Percentiles rank a stretch among this genome's conserved stretches.
Conservation (phyloP, 2,888 invertebrate species). For the Elgonia sp. region DNA sequence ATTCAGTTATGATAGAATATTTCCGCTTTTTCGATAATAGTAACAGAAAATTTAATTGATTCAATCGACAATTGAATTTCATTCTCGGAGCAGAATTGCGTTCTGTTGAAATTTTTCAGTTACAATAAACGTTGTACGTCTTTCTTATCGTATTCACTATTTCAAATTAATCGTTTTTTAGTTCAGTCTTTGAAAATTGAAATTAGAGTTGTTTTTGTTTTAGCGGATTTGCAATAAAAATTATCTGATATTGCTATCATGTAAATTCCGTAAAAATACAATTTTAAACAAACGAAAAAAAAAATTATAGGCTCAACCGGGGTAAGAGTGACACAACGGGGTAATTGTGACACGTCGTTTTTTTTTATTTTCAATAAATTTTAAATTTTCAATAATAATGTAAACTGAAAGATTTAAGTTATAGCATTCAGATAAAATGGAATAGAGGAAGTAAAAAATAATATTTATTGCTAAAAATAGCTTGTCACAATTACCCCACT, state of each 20-base stretch:
- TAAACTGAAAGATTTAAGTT: too few relatives aligned
- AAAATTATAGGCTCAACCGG: too few relatives aligned
- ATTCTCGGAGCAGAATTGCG: constrained; percentile 12
- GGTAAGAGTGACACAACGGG: too few relatives aligned
- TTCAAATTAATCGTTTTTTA: constrained; percentile 25
- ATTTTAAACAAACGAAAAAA: too few relatives aligned
- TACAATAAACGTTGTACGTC: constrained; percentile 35
- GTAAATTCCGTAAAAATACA: not conserved
- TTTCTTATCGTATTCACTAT: constrained; percentile 34
- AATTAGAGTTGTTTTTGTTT: constrained; percentile 18
- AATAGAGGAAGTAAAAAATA: too few relatives aligned
- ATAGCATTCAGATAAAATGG: too few relatives aligned
- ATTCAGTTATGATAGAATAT: constrained; percentile 6
- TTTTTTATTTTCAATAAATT: too few relatives aligned
- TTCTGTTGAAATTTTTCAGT: constrained; percentile 35
- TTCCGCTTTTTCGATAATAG: constrained; percentile 26
- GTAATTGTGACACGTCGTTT: too few relatives aligned
- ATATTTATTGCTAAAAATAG: too few relatives aligned
- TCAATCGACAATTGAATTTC: constrained; percentile 47
- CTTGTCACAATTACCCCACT: too few relatives aligned
- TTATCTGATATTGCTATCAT: not conserved
- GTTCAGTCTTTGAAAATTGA: constrained; percentile 11
- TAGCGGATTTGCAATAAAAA: not conserved
- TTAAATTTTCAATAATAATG: too few relatives aligned
- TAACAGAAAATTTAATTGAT: constrained; percentile 51